These are phyloP conservation scores for Physeter macrocephalus DNA, from an alignment of 2,113 vertebrate genomes.

Conservation along the genomic window DNA sequence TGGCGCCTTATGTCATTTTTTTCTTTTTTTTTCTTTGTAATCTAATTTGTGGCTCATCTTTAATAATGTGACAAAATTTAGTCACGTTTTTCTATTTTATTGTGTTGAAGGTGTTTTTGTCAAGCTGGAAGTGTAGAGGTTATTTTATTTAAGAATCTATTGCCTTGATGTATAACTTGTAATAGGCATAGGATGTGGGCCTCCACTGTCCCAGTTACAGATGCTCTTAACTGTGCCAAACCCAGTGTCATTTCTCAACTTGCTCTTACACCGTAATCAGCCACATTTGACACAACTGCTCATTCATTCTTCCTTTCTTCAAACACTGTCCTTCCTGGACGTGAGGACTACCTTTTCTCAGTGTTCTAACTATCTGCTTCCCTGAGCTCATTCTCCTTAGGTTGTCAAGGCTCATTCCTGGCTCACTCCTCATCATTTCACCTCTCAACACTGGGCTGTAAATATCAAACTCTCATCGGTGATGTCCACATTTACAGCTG, in stretches of 20 bases:
- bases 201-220: neutral
- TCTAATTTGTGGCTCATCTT: neutral
- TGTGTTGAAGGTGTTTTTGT: neutral
- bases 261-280: neutral
- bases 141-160: neutral
- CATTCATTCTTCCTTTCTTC: neutral
- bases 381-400: neutral
- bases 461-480: neutral
- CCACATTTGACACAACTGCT: neutral
- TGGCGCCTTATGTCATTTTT: neutral
- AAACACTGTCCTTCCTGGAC: neutral
- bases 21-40: neutral
- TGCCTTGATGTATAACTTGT: neutral
- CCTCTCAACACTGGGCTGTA: neutral
- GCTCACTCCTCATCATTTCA: neutral
- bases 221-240: neutral
- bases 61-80: neutral
- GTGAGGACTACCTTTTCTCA: neutral
- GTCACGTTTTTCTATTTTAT: neutral
- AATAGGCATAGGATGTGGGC: neutral
- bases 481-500: neutral
- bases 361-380: neutral
- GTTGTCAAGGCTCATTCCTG: neutral
- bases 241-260: neutral
- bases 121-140: neutral